Base-by-base conservation (phyloP, 2,797 vertebrate genomes). In the Chelon auratus region DNA sequence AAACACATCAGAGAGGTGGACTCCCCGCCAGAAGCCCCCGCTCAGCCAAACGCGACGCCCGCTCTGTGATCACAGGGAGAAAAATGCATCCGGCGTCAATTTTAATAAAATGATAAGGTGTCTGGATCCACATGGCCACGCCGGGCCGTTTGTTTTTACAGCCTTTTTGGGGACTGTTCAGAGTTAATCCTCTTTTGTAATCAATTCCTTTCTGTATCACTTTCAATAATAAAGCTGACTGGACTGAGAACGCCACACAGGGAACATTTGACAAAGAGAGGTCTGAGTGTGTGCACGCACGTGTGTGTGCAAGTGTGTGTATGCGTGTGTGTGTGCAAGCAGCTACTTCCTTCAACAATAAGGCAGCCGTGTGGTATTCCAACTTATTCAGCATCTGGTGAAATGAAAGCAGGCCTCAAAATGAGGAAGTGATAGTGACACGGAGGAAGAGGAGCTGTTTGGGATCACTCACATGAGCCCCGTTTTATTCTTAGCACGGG, bases 381-480 rank as follows among this genome's bases (percentile, higher is more conserved):
- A 77, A 84, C 88, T 72, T 78, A 84, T 78, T 84, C 80, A 86
- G 87, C 89, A 91, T 87, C 59, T 92, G 87, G 71, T 81, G 84
- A 86, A 87, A 82, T 72, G 65, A 76, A 78, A 69, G 48, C 69
- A 80, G 84, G 68, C 70, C 78, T 69, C 57, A 72, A 80, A 93
- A 92, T 75, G 75, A 87, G 91, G 93, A 95, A 94, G 90, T 50
- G 91, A 92, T 91, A 87, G 85, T 81, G 82, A 79, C 75, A 85
- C 20, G 70, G 79, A 91, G 91, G 87, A 90, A 93, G 87, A 89
- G 59, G 58, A 87, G 79, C 74, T 45, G 81, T 85, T 79, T 47
- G 36, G 63, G 75, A 81, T 70, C 73, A 11, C 80, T 92, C 84
- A 84, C 89, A 78, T 81, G 75, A 89, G 89, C 82, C 51, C 47